Percentiles rank a stretch among this genome's conserved stretches.
These are phyloP conservation scores for Fratercula arctica DNA, from an alignment of 2,797 vertebrate genomes.

Conservation along the genomic window DNA sequence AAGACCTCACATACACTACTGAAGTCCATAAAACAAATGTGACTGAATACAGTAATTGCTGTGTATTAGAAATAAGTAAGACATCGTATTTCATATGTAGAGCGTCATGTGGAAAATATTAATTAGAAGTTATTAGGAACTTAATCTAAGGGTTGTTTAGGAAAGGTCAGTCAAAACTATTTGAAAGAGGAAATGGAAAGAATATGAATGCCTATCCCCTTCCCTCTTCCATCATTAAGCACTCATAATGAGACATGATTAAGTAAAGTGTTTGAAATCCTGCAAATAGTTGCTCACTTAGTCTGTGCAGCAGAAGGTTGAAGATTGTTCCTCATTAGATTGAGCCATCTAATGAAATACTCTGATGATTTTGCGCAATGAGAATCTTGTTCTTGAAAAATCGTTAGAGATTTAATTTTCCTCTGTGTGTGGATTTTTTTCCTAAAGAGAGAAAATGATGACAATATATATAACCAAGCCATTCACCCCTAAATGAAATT, in stretches of 20 bases:
- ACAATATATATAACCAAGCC: background rate
- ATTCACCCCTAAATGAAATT: background rate
- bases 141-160: background rate
- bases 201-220: background rate
- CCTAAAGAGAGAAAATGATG: background rate
- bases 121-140: conserved; percentile 13
- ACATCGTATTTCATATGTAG: background rate
- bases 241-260: background rate
- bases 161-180: background rate
- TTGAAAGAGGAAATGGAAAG: background rate
- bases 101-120: background rate
- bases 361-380: background rate
- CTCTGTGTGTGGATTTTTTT: background rate
- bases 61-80: background rate
- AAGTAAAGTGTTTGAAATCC: background rate
- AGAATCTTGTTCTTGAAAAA: background rate
- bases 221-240: background rate
- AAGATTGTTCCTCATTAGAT: background rate
- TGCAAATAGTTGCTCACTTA: background rate
- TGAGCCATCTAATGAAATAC: background rate
- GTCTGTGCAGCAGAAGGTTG: background rate
- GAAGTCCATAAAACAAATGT: background rate
- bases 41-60: background rate
- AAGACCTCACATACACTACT: background rate
- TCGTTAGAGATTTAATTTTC: background rate